These are phyloP conservation scores for Xestia ashworthii DNA, from an alignment of 2,888 invertebrate genomes.

Conservation along the genomic window DNA sequence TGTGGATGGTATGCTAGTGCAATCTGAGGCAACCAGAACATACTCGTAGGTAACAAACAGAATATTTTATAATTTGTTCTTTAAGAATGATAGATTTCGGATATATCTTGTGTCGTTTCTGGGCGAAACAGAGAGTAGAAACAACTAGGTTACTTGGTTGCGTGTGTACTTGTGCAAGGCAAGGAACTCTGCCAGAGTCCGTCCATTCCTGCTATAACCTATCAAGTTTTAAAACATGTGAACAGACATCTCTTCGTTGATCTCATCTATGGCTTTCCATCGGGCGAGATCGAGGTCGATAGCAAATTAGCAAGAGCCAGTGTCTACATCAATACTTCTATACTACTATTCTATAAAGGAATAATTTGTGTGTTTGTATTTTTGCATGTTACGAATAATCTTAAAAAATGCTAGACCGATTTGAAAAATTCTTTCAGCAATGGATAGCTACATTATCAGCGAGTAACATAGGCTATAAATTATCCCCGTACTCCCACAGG, in stretches of 20 bases:
- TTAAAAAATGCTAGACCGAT: too few species aligned
- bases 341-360: too few species aligned
- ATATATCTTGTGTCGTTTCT: background rate
- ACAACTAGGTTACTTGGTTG: background rate
- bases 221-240: background rate
- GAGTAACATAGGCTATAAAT: too few species aligned
- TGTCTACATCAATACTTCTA: background rate
- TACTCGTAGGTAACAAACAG: conserved; percentile 10
- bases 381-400: too few species aligned
- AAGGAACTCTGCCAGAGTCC: background rate
- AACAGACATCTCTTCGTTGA: background rate
- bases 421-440: too few species aligned
- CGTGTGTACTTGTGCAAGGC: background rate
- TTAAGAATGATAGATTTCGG: background rate
- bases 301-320: background rate
- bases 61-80: conserved; percentile 1
- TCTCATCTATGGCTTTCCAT: background rate
- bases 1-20: background rate
- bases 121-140: background rate
- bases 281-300: background rate
- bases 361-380: too few species aligned
- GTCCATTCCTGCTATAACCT: background rate
- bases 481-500: too few species aligned
- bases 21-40: background rate
- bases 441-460: too few species aligned